Evolutionary conservation across 2,113 vertebrate genomes (phyloP).

Genomic region (Burhinus bistriatus): DNA sequence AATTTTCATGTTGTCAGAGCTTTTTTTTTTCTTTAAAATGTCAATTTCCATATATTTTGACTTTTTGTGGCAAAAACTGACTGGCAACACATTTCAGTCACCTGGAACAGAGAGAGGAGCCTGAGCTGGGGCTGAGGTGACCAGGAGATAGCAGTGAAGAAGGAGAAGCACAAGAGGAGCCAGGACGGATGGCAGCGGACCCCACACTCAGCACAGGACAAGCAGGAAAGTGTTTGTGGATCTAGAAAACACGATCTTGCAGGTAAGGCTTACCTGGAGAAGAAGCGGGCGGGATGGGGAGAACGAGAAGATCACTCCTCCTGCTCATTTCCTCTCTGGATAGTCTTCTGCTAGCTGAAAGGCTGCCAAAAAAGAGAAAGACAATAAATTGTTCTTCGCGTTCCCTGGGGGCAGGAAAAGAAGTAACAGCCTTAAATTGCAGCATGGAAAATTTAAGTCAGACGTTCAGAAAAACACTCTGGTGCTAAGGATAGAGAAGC

Average conservation of each 20-base stretch:
- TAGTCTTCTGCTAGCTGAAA: not conserved
- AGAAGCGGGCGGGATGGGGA: not conserved
- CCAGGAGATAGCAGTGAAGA: not conserved
- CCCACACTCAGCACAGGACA: not conserved
- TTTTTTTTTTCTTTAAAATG: not conserved
- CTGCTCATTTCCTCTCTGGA: not conserved
- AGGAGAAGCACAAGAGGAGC: not conserved
- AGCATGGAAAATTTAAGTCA: not conserved
- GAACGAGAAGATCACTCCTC: not conserved
- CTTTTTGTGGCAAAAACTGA: not conserved
- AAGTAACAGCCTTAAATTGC: not conserved
- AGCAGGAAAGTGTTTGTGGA: not conserved
- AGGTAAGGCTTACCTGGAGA: not conserved
- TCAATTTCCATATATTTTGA: not conserved
- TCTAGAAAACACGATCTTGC: not conserved
- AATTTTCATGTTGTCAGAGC: not conserved
- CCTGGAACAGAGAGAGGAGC: not conserved
- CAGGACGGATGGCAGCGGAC: fast-evolving
- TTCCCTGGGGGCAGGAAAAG: not conserved
- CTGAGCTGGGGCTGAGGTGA: not conserved
- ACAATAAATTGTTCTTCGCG: not conserved
- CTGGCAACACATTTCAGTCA: not conserved
- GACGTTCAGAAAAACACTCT: not conserved
- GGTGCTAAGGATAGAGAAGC: not conserved
- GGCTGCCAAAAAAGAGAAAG: not conserved